phyloP scores from a whole-genome alignment of 2,113 vertebrate genomes.

The Leucosticte australis region DNA sequence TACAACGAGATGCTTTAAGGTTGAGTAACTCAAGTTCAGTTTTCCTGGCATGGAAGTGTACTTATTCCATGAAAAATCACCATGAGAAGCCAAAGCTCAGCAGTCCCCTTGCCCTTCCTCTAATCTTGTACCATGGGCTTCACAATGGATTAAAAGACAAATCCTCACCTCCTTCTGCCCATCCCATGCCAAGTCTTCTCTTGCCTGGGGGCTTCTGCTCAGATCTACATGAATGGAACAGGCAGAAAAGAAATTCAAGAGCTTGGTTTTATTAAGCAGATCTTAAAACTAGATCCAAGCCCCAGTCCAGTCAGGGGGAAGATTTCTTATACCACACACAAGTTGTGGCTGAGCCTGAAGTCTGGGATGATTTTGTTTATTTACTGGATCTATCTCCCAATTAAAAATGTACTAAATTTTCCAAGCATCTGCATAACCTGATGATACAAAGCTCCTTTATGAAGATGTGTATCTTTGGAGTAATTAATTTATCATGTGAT shows the following conservation, averaged over 20 bases:
- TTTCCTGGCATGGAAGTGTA: not conserved
- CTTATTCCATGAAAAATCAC: not conserved
- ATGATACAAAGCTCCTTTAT: not conserved
- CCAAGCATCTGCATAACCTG: not conserved
- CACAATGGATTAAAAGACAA: not conserved
- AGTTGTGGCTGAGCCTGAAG: not conserved
- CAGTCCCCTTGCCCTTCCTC: not conserved
- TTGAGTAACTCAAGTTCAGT: not conserved
- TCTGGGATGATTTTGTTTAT: not conserved
- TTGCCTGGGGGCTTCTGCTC: not conserved
- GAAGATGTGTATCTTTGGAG: slow-evolving; percentile 21
- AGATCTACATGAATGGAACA: not conserved
- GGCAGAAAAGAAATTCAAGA: not conserved
- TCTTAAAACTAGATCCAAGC: not conserved
- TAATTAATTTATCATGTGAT: slow-evolving; percentile 7
- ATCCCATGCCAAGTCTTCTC: not conserved
- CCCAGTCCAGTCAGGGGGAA: not conserved
- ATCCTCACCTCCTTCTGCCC: not conserved
- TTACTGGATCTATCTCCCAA: not conserved
- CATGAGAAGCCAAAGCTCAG: not conserved
- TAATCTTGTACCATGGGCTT: not conserved
- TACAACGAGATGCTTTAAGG: not conserved
- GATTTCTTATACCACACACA: not conserved
- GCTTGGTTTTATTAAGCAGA: not conserved
- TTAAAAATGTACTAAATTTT: not conserved